Evolutionary conservation across 1,140 invertebrate genomes (phyloP).

Genomic region (Cotesia glomerata): DNA sequence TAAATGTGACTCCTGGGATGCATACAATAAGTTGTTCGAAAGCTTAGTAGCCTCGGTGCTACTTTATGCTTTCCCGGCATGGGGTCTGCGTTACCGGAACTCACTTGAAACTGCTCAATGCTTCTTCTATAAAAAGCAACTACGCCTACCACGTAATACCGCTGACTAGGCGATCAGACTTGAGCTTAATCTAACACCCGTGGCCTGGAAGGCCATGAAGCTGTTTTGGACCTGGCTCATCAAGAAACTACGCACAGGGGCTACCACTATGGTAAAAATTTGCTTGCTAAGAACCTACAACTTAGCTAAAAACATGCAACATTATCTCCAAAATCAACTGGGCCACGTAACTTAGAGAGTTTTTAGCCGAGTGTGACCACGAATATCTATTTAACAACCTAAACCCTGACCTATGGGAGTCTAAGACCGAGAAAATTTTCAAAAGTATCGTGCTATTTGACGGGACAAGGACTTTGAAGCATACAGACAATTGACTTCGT

Average conservation of each 20-base stretch:
- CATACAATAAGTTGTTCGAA: slow-evolving; percentile 24
- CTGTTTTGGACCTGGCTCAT: not conserved
- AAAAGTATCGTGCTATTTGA: not conserved
- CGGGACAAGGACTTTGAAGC: not conserved
- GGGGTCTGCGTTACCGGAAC: slow-evolving; percentile 27
- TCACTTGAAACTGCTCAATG: slow-evolving; percentile 23
- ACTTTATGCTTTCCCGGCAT: slow-evolving; percentile 27
- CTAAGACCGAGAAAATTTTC: slow-evolving; percentile 7
- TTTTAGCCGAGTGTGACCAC: not conserved
- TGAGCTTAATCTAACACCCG: slow-evolving; percentile 9
- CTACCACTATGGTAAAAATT: not conserved
- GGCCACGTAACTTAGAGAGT: slow-evolving; percentile 5
- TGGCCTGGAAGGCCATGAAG: not conserved
- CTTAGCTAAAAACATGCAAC: not conserved
- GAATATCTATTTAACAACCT: not conserved
- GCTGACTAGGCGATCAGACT: slow-evolving; percentile 17
- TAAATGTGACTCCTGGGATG: slow-evolving; percentile 27
- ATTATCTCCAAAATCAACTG: slow-evolving; percentile 10
- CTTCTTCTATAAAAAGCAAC: slow-evolving; percentile 28
- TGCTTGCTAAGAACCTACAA: not conserved
- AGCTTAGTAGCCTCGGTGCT: slow-evolving; percentile 6
- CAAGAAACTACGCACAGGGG: not conserved
- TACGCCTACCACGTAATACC: slow-evolving; percentile 23
- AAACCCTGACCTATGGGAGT: not conserved
- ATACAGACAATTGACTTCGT: not conserved